Evolutionary conservation across 2,888 invertebrate genomes (phyloP).

Genomic region (Beris chalybata): DNA sequence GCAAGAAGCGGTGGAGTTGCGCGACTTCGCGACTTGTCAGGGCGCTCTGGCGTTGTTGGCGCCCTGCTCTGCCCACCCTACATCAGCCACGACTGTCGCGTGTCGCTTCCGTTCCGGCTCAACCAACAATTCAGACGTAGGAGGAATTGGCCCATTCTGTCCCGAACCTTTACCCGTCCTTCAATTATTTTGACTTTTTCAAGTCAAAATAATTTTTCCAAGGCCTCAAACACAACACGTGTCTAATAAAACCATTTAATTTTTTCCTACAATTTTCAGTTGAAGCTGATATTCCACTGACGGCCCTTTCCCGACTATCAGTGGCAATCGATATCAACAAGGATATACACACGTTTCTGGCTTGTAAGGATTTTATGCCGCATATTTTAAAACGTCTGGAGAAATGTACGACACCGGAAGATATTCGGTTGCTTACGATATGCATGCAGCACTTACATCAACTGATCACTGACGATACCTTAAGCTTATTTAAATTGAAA

Average conservation of each 20-base stretch:
- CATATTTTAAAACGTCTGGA: constrained; percentile 50
- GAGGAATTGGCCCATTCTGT: no score
- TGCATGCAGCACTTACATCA: constrained; percentile 56
- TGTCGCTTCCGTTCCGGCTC: background rate
- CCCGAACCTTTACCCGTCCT: no score
- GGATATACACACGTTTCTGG: constrained; percentile 53
- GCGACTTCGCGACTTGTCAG: no score
- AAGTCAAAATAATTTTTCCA: no score
- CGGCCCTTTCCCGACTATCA: constrained; percentile 55
- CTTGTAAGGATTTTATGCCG: constrained; percentile 54
- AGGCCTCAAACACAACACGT: no score
- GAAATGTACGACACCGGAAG: constrained; percentile 49
- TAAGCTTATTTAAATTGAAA: constrained; percentile 53
- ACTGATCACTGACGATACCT: constrained; percentile 51
- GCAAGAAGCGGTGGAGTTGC: no score
- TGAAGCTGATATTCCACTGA: constrained; percentile 47
- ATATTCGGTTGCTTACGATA: constrained; percentile 57
- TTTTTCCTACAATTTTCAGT: constrained; percentile 36
- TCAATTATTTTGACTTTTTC: no score
- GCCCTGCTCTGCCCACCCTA: no score
- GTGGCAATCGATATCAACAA: constrained; percentile 53
- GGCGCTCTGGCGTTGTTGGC: no score
- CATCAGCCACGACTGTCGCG: no score
- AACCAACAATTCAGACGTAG: no score
- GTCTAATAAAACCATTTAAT: background rate